These are phyloP conservation scores for Mormoops blainvillei DNA, from an alignment of 2,113 vertebrate genomes.

Conservation along the genomic window DNA sequence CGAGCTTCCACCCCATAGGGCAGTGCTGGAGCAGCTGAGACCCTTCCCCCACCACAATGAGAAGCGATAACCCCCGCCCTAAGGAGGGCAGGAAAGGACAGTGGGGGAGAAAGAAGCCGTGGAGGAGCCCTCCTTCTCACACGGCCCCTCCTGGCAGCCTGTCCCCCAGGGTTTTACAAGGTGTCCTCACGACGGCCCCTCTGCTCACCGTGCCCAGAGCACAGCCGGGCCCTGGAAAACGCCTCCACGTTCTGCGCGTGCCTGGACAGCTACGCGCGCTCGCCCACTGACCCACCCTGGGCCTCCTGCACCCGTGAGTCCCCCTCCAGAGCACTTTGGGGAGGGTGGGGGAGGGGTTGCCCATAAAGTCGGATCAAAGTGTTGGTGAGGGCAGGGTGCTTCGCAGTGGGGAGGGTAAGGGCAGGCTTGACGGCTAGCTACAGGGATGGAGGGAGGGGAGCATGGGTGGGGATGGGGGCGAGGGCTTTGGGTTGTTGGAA, in stretches of 20 bases:
- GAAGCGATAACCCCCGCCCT: neutral
- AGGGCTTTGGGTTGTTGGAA: neutral
- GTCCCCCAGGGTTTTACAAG: constrained; percentile 92
- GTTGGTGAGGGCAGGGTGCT: neutral
- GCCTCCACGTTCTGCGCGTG: constrained; percentile 90
- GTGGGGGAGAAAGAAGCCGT: neutral
- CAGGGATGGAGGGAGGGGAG: neutral
- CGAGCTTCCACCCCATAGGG: neutral
- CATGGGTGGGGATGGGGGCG: neutral
- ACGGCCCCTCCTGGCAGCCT: constrained; percentile 83
- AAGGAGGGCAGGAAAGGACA: neutral
- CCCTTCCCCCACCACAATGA: neutral
- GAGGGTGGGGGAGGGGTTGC: fast-evolving
- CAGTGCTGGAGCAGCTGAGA: neutral
- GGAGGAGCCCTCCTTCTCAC: constrained; percentile 34
- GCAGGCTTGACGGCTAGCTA: fast-evolving
- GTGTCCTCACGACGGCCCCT: constrained; percentile 89
- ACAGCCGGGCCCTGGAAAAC: constrained; percentile 91
- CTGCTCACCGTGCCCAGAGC: constrained; percentile 91
- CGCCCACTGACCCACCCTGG: constrained; percentile 89
- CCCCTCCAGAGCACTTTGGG: neutral
- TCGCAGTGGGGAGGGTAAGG: no score
- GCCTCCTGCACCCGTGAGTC: constrained; percentile 93
- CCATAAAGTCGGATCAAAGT: neutral
- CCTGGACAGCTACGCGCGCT: constrained; percentile 91